These are phyloP conservation scores for Eustalomyia histrio DNA, from an alignment of 2,888 invertebrate genomes.

Conservation along the genomic window DNA sequence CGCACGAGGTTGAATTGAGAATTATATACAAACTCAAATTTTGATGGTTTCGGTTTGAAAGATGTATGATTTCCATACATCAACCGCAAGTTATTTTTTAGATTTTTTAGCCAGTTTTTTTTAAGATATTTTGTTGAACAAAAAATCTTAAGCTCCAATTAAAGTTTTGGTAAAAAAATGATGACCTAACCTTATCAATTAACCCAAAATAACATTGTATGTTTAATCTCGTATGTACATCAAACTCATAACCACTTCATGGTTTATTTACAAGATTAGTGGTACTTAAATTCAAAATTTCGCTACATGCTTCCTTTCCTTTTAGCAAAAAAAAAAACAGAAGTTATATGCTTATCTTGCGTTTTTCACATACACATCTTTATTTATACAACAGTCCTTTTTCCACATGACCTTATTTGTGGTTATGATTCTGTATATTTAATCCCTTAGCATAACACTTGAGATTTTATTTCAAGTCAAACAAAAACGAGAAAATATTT, in stretches of 20 bases:
- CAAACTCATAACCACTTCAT: conserved; percentile 69
- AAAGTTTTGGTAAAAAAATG: too few species aligned
- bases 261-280: conserved; percentile 73
- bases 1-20: not conserved
- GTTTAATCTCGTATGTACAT: not conserved
- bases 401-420: conserved; percentile 47
- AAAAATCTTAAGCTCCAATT: too few species aligned
- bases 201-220: too few species aligned
- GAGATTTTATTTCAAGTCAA: conserved; percentile 3
- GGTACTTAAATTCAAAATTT: conserved; percentile 58
- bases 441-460: conserved; percentile 50
- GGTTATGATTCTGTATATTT: conserved; percentile 15
- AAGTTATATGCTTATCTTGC: conserved; percentile 25
- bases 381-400: conserved; percentile 42
- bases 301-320: conserved; percentile 27
- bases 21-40: not conserved
- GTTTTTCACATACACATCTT: conserved; percentile 12
- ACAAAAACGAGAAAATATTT: conserved; percentile 19
- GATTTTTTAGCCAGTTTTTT: too few species aligned
- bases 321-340: conserved; percentile 10
- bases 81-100: too few species aligned
- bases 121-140: too few species aligned
- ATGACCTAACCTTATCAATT: too few species aligned
- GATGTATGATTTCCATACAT: too few species aligned
- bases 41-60: too few species aligned